Evolutionary conservation across 2,888 invertebrate genomes (phyloP).

Genomic region (Epirrhoe alternata): DNA sequence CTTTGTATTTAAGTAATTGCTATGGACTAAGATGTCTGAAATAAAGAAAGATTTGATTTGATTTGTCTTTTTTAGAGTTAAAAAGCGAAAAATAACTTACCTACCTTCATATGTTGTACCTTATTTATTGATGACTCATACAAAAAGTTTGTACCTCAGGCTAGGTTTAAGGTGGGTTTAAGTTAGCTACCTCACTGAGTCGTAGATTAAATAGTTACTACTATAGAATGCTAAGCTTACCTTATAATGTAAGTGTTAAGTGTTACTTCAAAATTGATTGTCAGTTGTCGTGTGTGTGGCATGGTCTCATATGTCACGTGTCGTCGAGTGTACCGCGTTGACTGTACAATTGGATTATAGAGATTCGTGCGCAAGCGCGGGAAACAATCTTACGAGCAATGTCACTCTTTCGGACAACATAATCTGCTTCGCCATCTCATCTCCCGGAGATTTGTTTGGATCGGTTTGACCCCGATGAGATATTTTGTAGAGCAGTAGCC

Average conservation of each 20-base stretch:
- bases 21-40: too few relatives aligned
- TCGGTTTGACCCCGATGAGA: constrained; percentile 24
- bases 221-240: background rate
- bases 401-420: constrained; percentile 12
- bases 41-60: too few relatives aligned
- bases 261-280: background rate
- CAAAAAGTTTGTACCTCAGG: too few relatives aligned
- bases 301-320: constrained; percentile 1
- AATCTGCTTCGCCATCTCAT: constrained; percentile 1
- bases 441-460: constrained; percentile 2
- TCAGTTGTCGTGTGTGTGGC: constrained; percentile 6
- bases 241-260: constrained; percentile 4
- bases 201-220: background rate
- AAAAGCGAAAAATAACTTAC: background rate
- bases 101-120: background rate
- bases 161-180: too few relatives aligned
- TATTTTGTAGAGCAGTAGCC: constrained; percentile 26
- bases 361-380: constrained; percentile 24
- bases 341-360: constrained; percentile 5
- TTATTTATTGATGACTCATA: background rate
- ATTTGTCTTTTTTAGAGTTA: background rate
- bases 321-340: background rate
- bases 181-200: background rate
- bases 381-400: constrained; percentile 23
- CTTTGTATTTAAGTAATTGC: too few relatives aligned